Evolutionary conservation across 2,113 vertebrate genomes (phyloP).

Genomic region (Nicator chloris): DNA sequence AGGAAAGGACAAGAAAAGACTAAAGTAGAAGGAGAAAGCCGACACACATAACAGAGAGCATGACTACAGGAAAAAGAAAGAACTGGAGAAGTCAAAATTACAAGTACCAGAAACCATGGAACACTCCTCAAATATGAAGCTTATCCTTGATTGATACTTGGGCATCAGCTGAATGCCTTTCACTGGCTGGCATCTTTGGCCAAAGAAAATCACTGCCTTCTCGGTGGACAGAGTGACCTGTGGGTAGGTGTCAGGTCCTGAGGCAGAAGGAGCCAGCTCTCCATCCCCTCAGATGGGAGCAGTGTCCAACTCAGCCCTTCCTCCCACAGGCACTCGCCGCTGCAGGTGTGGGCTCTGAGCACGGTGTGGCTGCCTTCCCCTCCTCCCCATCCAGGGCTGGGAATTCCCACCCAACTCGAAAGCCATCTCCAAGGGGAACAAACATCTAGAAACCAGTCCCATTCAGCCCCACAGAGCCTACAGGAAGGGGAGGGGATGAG

Average conservation of each 20-base stretch:
- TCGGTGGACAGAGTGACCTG: neutral
- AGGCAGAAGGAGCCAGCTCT: neutral
- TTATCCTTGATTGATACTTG: neutral
- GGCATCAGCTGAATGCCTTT: neutral
- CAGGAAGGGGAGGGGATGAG: neutral
- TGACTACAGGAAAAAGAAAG: neutral
- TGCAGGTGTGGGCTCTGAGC: neutral
- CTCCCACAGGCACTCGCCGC: rapidly evolving
- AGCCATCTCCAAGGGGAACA: neutral
- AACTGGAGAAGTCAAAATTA: neutral
- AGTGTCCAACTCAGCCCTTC: neutral
- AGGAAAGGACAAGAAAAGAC: neutral
- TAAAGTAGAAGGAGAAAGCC: neutral
- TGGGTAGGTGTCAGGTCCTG: neutral
- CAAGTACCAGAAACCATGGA: neutral
- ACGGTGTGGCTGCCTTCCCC: neutral
- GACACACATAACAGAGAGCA: neutral
- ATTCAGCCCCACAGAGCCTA: neutral
- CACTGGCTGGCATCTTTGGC: neutral
- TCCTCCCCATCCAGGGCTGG: rapidly evolving
- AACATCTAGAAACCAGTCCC: neutral
- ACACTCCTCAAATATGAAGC: neutral
- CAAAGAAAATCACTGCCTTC: neutral
- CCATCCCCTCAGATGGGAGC: neutral
- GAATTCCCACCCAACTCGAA: rapidly evolving